A percentile compares a stretch with the other conserved stretches of the same genome.
Evolutionary conservation across 2,888 invertebrate genomes (phyloP).

Genomic region (Sesamia inferens): DNA sequence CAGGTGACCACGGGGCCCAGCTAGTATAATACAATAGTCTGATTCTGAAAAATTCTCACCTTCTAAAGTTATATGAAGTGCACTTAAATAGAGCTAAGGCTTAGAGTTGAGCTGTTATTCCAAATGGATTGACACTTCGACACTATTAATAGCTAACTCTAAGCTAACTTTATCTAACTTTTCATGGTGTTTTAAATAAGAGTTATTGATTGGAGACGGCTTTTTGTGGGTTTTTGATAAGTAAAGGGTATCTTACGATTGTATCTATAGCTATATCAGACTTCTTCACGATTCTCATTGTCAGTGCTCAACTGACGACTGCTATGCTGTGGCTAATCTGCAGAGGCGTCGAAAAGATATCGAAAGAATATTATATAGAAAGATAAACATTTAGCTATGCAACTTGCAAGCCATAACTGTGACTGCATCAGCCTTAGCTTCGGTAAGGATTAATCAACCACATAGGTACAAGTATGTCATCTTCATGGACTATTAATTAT

Average conservation of each 20-base stretch:
- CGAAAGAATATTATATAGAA: background rate
- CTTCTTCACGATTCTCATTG: background rate
- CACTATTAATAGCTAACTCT: too few species aligned
- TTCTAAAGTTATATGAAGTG: too few species aligned
- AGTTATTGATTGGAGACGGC: background rate
- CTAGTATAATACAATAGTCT: background rate
- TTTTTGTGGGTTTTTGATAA: background rate
- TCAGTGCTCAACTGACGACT: background rate
- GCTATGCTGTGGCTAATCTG: background rate
- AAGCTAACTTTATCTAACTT: too few species aligned
- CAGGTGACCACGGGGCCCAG: too few species aligned
- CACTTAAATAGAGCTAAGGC: too few species aligned
- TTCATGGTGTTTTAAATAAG: background rate
- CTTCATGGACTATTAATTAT: slow-evolving; percentile 1
- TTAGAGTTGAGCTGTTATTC: too few species aligned
- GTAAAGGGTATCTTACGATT: background rate
- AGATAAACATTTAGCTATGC: slow-evolving; percentile 9
- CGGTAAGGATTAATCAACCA: background rate
- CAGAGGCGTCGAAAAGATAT: slow-evolving; percentile 1
- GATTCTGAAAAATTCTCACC: too few species aligned
- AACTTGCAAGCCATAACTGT: slow-evolving; percentile 7
- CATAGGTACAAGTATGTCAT: slow-evolving; percentile 5
- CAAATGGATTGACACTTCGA: too few species aligned
- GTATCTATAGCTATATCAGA: background rate
- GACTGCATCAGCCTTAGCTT: slow-evolving; percentile 7